Evolutionary conservation across 2,888 invertebrate genomes (phyloP), one percentile per base, ranked within the genome.

Genomic region (Lypha dubia): DNA sequence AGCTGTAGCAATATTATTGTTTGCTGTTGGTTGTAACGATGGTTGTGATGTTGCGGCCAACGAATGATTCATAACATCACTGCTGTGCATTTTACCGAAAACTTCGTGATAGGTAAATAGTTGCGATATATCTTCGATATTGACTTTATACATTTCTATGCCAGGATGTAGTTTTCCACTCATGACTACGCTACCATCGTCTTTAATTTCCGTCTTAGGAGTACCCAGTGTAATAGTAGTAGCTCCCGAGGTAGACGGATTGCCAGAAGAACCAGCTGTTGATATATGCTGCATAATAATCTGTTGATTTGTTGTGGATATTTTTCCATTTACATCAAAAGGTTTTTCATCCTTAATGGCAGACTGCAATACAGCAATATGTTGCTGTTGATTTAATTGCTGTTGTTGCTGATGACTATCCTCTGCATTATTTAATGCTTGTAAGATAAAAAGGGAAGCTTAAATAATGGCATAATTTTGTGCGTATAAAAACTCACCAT

Each of bases 81-180:
- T 5, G 80, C 92, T 91, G 83, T 92, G 92, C 70, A 95, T 92
- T 89, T 95, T 95, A 35, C 95, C 95, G 90, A 95, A 97, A 58
- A 97, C 97, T 92, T 97, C 97, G 90, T 97, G 97, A 92, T 97
- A 97, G 51, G 96, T 96, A 86, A 97, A 93, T 87, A 97, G 92
- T 89, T 97, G 97, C 87, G 96, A 97, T 74, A 97, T 94, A 89
- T 97, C 97, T 90, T 97, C 97, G 8, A 97, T 96, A 90, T 96
- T 95, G 81, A 90, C 95, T 96, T 91, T 96, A 95, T 86, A 96
- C 95, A 93, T 96, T 96, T 94, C 93, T 56, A 94, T 93, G 76
- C 94, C 94, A 76, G 94, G 92, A 3, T 94, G 90, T 60, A 90
- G 88, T 93, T 92, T 94, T 5, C 87, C 86, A 56, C 86, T 67